Conservation (phyloP, 2,797 vertebrate genomes). For the Catharus ustulatus region DNA sequence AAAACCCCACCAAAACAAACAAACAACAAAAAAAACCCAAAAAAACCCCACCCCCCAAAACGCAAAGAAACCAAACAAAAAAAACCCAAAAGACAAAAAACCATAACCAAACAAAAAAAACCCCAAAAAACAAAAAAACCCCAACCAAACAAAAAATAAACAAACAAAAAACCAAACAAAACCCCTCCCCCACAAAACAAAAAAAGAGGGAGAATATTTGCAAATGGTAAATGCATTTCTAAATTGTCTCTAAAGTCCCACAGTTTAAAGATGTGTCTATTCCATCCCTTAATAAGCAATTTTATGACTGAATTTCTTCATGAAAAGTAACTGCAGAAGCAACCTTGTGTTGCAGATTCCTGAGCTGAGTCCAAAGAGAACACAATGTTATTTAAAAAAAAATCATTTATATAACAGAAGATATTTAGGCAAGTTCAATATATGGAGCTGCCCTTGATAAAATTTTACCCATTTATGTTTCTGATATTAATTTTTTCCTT, state of each 20-base stretch:
- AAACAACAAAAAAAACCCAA: not conserved
- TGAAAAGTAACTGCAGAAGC: not conserved
- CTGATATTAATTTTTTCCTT: not conserved
- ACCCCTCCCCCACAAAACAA: too few species aligned
- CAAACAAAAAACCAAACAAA: too few species aligned
- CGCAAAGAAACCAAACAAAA: too few species aligned
- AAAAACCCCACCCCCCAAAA: not conserved
- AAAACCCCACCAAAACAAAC: not conserved
- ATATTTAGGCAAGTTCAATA: not conserved
- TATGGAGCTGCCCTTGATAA: not conserved
- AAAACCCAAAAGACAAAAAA: not conserved
- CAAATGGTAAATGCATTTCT: not conserved
- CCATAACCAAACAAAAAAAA: too few species aligned
- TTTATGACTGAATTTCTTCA: not conserved
- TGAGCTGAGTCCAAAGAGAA: not conserved
- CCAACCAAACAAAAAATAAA: not conserved
- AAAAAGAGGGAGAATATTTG: not conserved
- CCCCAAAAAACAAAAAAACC: not conserved
- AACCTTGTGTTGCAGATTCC: not conserved
- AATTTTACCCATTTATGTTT: not conserved
- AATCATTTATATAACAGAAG: not conserved
- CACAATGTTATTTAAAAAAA: not conserved
- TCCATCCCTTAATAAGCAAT: not conserved
- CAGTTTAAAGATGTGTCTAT: not conserved
- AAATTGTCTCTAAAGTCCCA: not conserved